Evolutionary conservation across 2,888 invertebrate genomes (phyloP).

Genomic region (Melitaea athalia): DNA sequence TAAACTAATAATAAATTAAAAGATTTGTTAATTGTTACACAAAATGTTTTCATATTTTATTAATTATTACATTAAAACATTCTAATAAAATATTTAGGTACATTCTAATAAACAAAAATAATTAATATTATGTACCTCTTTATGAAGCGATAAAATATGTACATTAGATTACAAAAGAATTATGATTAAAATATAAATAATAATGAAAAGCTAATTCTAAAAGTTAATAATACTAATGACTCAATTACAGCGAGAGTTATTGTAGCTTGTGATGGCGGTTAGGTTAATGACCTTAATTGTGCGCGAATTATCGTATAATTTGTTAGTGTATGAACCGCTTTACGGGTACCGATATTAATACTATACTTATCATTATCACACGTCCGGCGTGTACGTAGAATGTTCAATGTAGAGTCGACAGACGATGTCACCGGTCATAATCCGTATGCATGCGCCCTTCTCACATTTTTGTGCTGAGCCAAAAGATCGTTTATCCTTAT

Average conservation of each 20-base stretch:
- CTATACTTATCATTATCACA: slow-evolving; percentile 46
- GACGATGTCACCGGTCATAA: slow-evolving; percentile 52
- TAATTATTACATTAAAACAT: no score
- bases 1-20: no score
- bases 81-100: no score
- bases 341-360: slow-evolving; percentile 50
- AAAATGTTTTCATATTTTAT: no score
- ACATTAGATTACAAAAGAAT: slow-evolving; percentile 3
- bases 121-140: not conserved
- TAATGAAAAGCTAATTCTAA: slow-evolving; percentile 10
- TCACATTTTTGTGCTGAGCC: slow-evolving; percentile 68
- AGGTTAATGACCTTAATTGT: slow-evolving; percentile 64
- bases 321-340: slow-evolving; percentile 61
- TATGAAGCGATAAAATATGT: not conserved
- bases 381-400: no score
- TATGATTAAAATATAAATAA: not conserved
- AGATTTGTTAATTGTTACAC: no score
- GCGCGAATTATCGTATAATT: slow-evolving; percentile 65
- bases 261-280: slow-evolving; percentile 10
- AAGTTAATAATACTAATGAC: slow-evolving; percentile 9
- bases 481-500: slow-evolving; percentile 53
- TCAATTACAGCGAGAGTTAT: slow-evolving; percentile 21
- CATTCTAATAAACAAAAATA: not conserved
- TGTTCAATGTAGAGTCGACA: slow-evolving; percentile 39
- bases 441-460: slow-evolving; percentile 67